Evolutionary conservation across 2,888 invertebrate species (phyloP), one percentile per base, ranked within the genome.

Genomic region (Abscondita cerata): DNA sequence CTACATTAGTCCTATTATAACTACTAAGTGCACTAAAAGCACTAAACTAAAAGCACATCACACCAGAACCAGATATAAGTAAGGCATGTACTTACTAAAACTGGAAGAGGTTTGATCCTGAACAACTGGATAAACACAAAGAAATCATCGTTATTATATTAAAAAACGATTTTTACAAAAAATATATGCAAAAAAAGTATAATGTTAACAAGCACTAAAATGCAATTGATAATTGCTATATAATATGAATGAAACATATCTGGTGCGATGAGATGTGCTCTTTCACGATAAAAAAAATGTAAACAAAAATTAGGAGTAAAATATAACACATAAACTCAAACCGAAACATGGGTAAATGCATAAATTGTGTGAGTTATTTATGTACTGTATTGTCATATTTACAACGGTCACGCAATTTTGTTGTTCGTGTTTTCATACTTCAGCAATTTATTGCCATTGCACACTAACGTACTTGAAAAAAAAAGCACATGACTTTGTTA

Each of bases 91-190:
- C 95, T 95, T 95, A 95, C 95, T 90, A 95, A 91, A 85, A 95
- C 95, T 88, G 95, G 95, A 87, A 94, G 93, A 86, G 95, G 95
- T 90, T 93, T 95, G 87, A 95, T 95, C 95, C 95, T 93, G 94
- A 95, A 95, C 89, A 95, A 93, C 95, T 95, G 89, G 85, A 88
- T 82, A 85, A 78, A 81, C 78, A 80, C 80, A 82, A 81, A 83
- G 81, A 82, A 80, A 82, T 51, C 18, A 20, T 50, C 51, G 53
- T 40, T 58, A 59, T 62, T 62, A 62, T 54, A 44, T 62, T 55
- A 54, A 50, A 25, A 50, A 33, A 41, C 38, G 47, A 50, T 8
- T 11, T 19, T 44, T 40, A n/a, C 34, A 15, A 41, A 51, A 12
- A 16, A 25, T 25, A 25, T n/a, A 51, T 34, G 34, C 50, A 25